Evolutionary conservation across 1,140 invertebrate genomes (phyloP).

Genomic region (Latrodectus geometricus): DNA sequence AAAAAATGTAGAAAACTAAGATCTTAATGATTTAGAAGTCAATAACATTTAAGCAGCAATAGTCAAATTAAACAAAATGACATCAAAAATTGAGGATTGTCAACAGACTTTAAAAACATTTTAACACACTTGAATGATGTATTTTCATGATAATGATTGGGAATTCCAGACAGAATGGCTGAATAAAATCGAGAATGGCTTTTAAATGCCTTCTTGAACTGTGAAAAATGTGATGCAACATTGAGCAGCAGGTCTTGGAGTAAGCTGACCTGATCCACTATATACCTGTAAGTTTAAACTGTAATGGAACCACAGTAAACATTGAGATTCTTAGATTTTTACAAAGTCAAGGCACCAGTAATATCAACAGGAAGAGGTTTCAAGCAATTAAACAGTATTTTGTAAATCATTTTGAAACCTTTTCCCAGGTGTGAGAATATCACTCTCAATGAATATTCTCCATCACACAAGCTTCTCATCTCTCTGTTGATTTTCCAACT

Average conservation of each 20-base stretch:
- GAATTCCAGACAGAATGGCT: background rate
- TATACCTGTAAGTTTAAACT: background rate
- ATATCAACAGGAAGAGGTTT: background rate
- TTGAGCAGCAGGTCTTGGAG: slow-evolving; percentile 42
- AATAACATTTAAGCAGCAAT: background rate
- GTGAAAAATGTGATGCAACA: slow-evolving; percentile 6
- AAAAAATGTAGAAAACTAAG: too few species aligned
- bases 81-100: background rate
- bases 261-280: background rate
- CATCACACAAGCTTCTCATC: background rate
- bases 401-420: background rate
- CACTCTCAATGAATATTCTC: background rate
- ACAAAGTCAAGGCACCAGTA: slow-evolving; percentile 24
- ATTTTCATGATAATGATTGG: background rate
- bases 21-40: background rate
- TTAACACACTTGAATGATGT: background rate
- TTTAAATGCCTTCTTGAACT: slow-evolving; percentile 52
- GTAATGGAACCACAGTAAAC: background rate
- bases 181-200: slow-evolving; percentile 14
- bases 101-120: background rate
- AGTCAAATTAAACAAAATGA: background rate
- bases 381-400: background rate
- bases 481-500: slow-evolving; percentile 12
- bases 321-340: slow-evolving; percentile 29
- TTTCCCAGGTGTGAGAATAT: background rate